Evolutionary conservation across 2,113 vertebrate species (phyloP), one percentile per base, ranked within the genome.

Genomic region (Aegotheles bennettii): DNA sequence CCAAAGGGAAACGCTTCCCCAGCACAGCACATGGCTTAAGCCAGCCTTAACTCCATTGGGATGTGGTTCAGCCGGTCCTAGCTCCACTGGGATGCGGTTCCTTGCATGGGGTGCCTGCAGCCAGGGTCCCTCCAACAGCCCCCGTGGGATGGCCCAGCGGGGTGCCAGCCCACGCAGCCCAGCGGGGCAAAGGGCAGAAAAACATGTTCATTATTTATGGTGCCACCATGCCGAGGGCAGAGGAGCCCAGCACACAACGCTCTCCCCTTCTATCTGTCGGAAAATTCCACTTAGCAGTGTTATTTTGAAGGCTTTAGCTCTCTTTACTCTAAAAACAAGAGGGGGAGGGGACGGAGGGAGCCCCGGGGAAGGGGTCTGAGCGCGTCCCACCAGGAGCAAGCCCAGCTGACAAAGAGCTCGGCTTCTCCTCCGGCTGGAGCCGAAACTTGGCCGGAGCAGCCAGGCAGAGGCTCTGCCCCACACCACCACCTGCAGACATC

Each of bases 211-310:
- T 77, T 75, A 76, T 95, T 91, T 61, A 64, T 42, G 53, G 68
- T 3, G n/a, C 57, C 43, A 7, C 16, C 5, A 1, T n/a, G n/a
- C 47, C 36, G 35, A 90, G 36, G 43, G 84, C 15, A 1, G 28
- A 5, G 0, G 0, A 48, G 47, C 87, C 89, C 50, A 2, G 40
- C 6, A 2, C 4, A 0, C 48, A 0, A 48, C 1, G 2, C 74
- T 43, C 16, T 45, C 75, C 56, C 70, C 84, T 92, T 40, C 9
- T 43, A 74, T 63, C 81, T 59, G 2, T 36, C 83, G 92, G 94
- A 95, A 96, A 97, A 95, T 93, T 94, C 97, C 86, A 87, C 84
- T 82, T 48, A n/a, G 28, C 3, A 0, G 0, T 57, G 63, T 80
- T 94, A 59, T 92, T 94, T 91, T 78, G 26, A 88, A 61, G 60